These are phyloP conservation scores for Ifrita kowaldi DNA, from an alignment of 2,113 vertebrate species.

Conservation along the genomic window DNA sequence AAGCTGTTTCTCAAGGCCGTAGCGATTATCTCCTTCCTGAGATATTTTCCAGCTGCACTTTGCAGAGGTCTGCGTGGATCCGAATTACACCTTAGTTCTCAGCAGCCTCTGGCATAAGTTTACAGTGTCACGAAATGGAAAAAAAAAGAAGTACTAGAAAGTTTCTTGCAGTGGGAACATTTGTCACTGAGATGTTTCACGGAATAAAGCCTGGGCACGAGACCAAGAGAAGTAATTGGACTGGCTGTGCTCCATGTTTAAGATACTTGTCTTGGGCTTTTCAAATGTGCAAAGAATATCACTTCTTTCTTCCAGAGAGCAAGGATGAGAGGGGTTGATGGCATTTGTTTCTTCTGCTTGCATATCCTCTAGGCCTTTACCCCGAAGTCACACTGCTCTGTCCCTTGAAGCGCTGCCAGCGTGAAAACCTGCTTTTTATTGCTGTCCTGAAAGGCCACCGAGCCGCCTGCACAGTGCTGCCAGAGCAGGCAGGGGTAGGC, in stretches of 20 bases:
- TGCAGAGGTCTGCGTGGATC: constrained; percentile 3
- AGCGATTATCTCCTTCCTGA: background rate
- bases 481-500: background rate
- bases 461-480: background rate
- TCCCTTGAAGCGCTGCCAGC: background rate
- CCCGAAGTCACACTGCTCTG: background rate
- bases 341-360: background rate
- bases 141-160: constrained; percentile 40
- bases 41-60: constrained; percentile 38
- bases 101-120: constrained; percentile 46
- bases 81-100: constrained; percentile 34
- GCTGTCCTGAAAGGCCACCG: background rate
- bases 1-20: constrained; percentile 36
- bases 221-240: constrained; percentile 68
- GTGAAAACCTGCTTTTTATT: background rate
- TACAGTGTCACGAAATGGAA: constrained; percentile 40
- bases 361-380: background rate
- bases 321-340: background rate
- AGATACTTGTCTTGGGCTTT: constrained; percentile 30
- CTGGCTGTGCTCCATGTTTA: constrained; percentile 46
- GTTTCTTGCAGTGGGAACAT: constrained; percentile 58
- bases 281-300: background rate
- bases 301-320: background rate
- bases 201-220: constrained; percentile 60
- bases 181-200: constrained; percentile 65